Percentiles rank a stretch among this genome's conserved stretches.
These are phyloP conservation scores for Anas flavirostris DNA, from an alignment of 2,797 vertebrate genomes.

Conservation along the genomic window DNA sequence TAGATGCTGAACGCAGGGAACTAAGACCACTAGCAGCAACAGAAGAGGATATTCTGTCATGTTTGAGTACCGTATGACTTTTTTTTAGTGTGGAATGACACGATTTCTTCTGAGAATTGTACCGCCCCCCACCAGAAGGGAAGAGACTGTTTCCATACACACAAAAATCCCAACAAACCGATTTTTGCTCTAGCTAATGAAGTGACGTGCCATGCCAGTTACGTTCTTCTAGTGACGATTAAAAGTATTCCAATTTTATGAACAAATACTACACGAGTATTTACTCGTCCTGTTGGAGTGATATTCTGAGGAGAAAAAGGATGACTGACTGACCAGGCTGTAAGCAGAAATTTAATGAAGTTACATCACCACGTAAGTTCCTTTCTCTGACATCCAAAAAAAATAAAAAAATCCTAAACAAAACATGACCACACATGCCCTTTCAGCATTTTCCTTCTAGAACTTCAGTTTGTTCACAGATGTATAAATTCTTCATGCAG, in stretches of 20 bases:
- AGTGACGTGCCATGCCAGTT: neutral
- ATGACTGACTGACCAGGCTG: neutral
- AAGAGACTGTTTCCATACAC: neutral
- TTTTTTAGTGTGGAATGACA: neutral
- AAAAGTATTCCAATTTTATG: neutral
- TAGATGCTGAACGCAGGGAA: neutral
- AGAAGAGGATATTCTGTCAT: accelerated
- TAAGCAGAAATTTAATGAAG: neutral
- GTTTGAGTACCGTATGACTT: neutral
- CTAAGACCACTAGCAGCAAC: neutral
- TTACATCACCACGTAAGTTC: neutral
- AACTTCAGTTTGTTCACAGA: neutral
- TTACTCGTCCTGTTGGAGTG: neutral
- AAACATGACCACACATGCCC: neutral
- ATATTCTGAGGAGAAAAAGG: neutral
- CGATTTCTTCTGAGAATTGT: neutral
- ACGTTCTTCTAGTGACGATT: neutral
- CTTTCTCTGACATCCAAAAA: neutral
- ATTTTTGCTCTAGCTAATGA: neutral
- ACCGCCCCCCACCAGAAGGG: neutral
- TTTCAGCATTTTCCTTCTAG: neutral
- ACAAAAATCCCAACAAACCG: neutral
- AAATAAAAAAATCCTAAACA: neutral
- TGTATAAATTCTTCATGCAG: neutral
- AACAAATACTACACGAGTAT: neutral